phyloP scores from a whole-genome alignment of 2,888 invertebrate genomes.

The Criorhina ranunculi region DNA sequence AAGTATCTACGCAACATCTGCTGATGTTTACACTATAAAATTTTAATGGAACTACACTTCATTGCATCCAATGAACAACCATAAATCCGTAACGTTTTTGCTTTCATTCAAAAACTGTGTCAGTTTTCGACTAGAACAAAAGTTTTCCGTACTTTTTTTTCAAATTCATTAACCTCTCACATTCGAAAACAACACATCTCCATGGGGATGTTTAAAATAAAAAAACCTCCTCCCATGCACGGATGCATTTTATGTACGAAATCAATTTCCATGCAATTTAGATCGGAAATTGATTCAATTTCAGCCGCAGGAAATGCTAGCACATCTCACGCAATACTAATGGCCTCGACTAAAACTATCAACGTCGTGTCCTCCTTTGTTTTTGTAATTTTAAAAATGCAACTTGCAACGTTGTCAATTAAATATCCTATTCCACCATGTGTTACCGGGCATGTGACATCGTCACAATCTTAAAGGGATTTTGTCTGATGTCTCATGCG shows the following conservation, averaged over 20 bases:
- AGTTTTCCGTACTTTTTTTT: slow-evolving; percentile 2
- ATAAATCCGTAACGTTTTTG: not conserved
- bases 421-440: too few relatives aligned
- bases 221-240: slow-evolving; percentile 46
- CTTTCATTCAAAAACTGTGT: not conserved
- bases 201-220: not conserved
- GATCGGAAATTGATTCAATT: slow-evolving; percentile 63
- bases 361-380: too few relatives aligned
- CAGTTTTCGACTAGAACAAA: not conserved
- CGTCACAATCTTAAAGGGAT: too few relatives aligned
- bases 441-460: too few relatives aligned
- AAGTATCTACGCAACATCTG: too few relatives aligned
- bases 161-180: slow-evolving; percentile 32
- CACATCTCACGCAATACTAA: slow-evolving; percentile 4
- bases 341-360: not conserved
- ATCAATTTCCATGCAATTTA: slow-evolving; percentile 73
- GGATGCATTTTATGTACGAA: slow-evolving; percentile 62
- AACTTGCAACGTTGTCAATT: too few relatives aligned
- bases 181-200: slow-evolving; percentile 18
- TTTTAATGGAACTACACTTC: not conserved
- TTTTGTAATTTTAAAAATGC: too few relatives aligned
- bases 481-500: too few relatives aligned
- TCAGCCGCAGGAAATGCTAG: not conserved
- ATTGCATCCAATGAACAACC: slow-evolving; percentile 1
- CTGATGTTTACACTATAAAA: not conserved